Evolutionary conservation across 2,113 vertebrate genomes (phyloP).

Genomic region (Tragelaphus buxtoni): DNA sequence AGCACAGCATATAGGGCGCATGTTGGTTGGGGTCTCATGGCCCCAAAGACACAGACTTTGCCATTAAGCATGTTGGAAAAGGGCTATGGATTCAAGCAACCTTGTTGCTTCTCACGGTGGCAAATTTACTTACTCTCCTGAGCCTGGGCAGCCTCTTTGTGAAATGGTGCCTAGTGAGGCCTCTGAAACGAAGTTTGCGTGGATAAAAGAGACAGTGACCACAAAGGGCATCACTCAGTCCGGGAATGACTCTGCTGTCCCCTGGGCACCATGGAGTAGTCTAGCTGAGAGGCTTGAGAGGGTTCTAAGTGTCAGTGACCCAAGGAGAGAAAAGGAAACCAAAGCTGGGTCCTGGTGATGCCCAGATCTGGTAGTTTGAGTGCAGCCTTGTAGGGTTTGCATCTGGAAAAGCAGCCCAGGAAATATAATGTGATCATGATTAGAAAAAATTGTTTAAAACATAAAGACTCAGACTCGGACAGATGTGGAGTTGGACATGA

Average conservation of each 20-base stretch:
- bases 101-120: background rate
- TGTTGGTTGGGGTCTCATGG: background rate
- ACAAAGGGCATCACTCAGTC: accelerated
- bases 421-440: background rate
- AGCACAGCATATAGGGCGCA: accelerated
- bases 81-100: background rate
- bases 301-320: background rate
- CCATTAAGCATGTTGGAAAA: background rate
- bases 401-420: background rate
- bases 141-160: background rate
- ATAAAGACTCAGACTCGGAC: background rate
- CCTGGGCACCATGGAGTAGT: background rate
- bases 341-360: background rate
- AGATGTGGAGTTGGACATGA: background rate
- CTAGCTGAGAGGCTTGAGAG: background rate
- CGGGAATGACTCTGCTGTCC: background rate
- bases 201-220: background rate
- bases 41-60: background rate
- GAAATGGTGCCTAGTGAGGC: background rate
- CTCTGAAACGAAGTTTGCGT: background rate
- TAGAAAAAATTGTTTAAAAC: background rate
- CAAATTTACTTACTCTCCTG: background rate
- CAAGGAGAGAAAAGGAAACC: background rate
- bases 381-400: background rate
- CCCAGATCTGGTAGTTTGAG: background rate